A percentile compares a stretch with the other conserved stretches of the same genome.
Conservation (phyloP, 2,113 vertebrate species). For the Crotalus tigris region DNA sequence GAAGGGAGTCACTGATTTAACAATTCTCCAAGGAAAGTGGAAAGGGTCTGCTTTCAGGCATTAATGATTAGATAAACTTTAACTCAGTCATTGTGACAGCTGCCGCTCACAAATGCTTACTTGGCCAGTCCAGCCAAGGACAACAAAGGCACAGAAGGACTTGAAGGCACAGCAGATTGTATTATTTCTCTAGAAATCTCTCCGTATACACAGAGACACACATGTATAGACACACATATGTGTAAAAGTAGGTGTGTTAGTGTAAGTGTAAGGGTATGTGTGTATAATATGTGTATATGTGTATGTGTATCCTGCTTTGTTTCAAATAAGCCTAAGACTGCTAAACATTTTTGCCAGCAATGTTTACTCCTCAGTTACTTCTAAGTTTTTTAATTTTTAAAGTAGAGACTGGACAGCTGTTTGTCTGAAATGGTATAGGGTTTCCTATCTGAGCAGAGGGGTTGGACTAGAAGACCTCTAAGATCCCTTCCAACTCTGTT, state of each 20-base stretch:
- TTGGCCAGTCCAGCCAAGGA: background rate
- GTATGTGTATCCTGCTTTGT: background rate
- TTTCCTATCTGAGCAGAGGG: too few relatives aligned
- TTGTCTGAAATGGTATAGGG: too few relatives aligned
- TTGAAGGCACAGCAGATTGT: background rate
- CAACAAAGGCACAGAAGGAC: background rate
- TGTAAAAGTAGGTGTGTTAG: too few relatives aligned
- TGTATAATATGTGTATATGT: too few relatives aligned
- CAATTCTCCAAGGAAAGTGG: conserved; percentile 13
- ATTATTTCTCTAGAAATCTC: background rate
- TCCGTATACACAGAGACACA: background rate
- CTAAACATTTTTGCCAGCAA: background rate
- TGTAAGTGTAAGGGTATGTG: too few relatives aligned
- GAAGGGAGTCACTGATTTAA: conserved; percentile 36
- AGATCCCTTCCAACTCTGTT: too few relatives aligned
- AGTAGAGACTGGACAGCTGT: too few relatives aligned
- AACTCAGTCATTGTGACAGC: background rate
- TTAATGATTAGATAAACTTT: conserved; percentile 42
- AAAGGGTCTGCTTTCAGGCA: conserved; percentile 24
- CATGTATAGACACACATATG: background rate
- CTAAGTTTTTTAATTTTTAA: too few relatives aligned
- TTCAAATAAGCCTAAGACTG: background rate
- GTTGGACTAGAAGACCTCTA: too few relatives aligned
- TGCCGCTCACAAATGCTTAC: background rate
- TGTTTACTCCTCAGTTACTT: background rate